These are phyloP conservation scores for Arctocebus calabarensis DNA, from an alignment of 2,797 vertebrate genomes.

Conservation along the genomic window DNA sequence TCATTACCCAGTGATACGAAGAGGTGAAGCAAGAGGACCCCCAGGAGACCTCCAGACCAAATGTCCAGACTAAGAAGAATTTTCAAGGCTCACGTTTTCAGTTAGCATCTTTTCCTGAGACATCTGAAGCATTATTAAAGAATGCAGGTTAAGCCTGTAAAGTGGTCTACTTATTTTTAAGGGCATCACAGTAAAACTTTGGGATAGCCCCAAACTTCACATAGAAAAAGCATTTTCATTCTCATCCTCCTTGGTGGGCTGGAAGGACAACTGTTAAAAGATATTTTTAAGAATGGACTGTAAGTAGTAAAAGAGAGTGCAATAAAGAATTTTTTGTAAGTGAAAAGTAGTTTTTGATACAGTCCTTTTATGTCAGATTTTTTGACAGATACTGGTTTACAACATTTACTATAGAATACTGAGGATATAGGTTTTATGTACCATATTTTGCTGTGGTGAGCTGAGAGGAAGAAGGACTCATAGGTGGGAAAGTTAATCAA, in stretches of 20 bases:
- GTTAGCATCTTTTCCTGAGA: not conserved
- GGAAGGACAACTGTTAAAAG: not conserved
- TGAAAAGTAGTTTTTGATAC: not conserved
- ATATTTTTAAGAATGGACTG: constrained; percentile 20
- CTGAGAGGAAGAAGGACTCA: not conserved
- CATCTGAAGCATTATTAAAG: constrained; percentile 1
- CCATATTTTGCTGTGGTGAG: not conserved
- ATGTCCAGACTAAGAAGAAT: constrained; percentile 9
- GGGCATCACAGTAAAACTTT: not conserved
- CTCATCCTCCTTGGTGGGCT: not conserved
- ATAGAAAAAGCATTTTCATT: not conserved
- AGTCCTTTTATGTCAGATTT: not conserved
- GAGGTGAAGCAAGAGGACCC: not conserved
- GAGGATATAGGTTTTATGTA: not conserved
- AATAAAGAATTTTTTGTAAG: constrained; percentile 13
- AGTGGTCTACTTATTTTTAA: not conserved
- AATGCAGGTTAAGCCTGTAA: constrained; percentile 22
- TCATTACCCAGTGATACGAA: not conserved
- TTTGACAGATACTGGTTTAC: not conserved
- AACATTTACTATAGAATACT: not conserved
- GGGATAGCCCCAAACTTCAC: not conserved
- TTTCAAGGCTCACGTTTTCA: constrained; percentile 18
- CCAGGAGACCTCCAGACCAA: not conserved
- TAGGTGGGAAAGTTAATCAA: not conserved
- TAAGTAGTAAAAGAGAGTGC: not conserved